Percentiles rank a stretch among this genome's conserved stretches.
Evolutionary conservation across 2,797 vertebrate genomes (phyloP).

Genomic region (Spinus pinus): DNA sequence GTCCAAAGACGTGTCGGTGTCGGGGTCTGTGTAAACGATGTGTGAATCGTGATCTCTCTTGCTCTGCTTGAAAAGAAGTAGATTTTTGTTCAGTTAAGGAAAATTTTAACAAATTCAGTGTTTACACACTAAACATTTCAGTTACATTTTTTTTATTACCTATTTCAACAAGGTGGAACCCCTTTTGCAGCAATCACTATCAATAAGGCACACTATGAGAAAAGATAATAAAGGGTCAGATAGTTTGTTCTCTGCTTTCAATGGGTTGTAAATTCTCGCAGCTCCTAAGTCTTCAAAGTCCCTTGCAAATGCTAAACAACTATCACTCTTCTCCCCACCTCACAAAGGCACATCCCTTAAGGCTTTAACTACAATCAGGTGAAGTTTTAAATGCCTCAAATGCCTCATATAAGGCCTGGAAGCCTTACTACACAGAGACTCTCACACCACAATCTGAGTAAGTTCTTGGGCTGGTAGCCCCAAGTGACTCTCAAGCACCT

Average conservation of each 20-base stretch:
- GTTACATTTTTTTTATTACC: background rate
- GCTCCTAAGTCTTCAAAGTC: background rate
- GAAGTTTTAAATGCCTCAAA: background rate
- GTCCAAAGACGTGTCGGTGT: background rate
- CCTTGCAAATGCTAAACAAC: background rate
- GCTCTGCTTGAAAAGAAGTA: constrained; percentile 38
- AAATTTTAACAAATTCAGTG: background rate
- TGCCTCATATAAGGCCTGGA: background rate
- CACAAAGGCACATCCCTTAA: background rate
- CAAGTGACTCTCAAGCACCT: background rate
- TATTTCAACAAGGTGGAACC: background rate
- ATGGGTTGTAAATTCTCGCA: background rate
- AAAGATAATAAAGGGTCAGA: background rate
- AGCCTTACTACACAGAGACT: background rate
- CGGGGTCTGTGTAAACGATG: background rate
- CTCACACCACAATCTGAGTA: background rate
- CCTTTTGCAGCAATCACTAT: background rate
- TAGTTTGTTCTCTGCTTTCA: background rate
- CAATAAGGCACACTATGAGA: background rate
- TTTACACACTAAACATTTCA: background rate
- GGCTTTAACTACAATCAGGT: background rate
- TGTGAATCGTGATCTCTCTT: background rate
- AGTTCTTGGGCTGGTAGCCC: background rate
- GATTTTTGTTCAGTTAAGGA: background rate
- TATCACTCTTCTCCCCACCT: background rate